Conservation (phyloP, 2,888 invertebrate species). For the Drosophila nr. medialis region DNA sequence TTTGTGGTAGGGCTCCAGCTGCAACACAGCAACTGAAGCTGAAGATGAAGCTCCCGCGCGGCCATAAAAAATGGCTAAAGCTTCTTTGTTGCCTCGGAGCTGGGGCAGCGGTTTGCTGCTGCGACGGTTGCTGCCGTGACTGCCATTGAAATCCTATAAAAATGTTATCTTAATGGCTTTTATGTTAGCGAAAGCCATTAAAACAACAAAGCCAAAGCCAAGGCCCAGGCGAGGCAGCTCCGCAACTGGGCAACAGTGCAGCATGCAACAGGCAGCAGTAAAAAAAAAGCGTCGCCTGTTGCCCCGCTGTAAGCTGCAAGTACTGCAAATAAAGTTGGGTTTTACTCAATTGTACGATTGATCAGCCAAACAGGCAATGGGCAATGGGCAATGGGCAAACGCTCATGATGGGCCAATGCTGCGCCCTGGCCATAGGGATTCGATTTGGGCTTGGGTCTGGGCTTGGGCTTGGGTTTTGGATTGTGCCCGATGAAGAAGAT, state of each 20-base stretch:
- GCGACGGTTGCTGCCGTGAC: slow-evolving; percentile 60
- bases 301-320: slow-evolving; percentile 45
- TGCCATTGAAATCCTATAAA: slow-evolving; percentile 77
- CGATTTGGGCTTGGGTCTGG: slow-evolving; percentile 53
- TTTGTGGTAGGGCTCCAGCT: slow-evolving; percentile 61
- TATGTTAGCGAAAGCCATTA: slow-evolving; percentile 82
- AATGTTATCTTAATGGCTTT: slow-evolving; percentile 83
- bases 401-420: slow-evolving; percentile 59
- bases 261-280: slow-evolving; percentile 49
- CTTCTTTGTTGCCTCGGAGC: slow-evolving; percentile 60
- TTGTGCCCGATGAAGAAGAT: slow-evolving; percentile 70
- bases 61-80: slow-evolving; percentile 61
- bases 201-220: slow-evolving; percentile 72
- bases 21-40: slow-evolving; percentile 1
- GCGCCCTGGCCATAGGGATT: slow-evolving; percentile 60
- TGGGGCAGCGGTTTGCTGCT: slow-evolving; percentile 38
- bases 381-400: slow-evolving; percentile 66
- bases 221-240: slow-evolving; percentile 39
- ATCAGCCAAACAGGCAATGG: slow-evolving; percentile 69
- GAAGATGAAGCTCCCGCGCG: slow-evolving; percentile 37
- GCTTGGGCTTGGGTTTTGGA: slow-evolving; percentile 45
- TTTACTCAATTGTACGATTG: slow-evolving; percentile 81
- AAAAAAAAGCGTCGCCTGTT: slow-evolving; percentile 63
- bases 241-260: slow-evolving; percentile 20
- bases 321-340: slow-evolving; percentile 79